Base-by-base conservation (phyloP, 2,113 vertebrate genomes). In the Sclerurus mexicanus region DNA sequence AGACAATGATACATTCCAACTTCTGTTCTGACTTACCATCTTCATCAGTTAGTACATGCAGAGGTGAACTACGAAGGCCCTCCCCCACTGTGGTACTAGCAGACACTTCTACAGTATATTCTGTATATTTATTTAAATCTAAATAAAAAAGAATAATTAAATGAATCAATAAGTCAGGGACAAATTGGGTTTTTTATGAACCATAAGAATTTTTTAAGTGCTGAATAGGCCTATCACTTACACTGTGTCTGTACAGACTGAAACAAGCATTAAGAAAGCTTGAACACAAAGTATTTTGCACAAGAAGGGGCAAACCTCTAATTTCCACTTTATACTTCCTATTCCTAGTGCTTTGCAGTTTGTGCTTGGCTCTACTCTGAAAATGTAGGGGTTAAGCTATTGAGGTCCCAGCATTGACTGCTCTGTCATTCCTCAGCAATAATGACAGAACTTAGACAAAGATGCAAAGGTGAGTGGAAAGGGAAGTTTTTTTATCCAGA, bases 91-190 rank as follows among this genome's bases (percentile, higher is more conserved):
- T 13, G 10, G 98, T 98, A 80, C 98, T 98, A 60, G 98, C 98
- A 96, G 98, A 98, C 24, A 98, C 93, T 74, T 97, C 97, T 39
- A 97, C 53, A 31, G 93, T 75, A 62, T 98, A 98, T 23, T 95
- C 91, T 25, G 98, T 97, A 31, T 98, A 98, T 85, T 98, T 98
- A 84, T 95, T 98, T 91, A 98, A 95, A 77, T 96, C 98, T 98
- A 95, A 93, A 96, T 14, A 75, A 79, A 53, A 83, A 75, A 87
- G 42, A 62, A 79, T 23, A 78, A 79, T 60, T 78, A 21, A 60
- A 44, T 71, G 75, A 89, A 87, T 10, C 14, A 92, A 53, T 1
- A 10, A 72, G 56, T 75, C 9, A 30, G 20, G 33, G n/a, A 8
- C 1, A 75, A 84, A 58, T 20, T 14, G 14, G 0, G 6, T 47